These are phyloP conservation scores for Tilapia sparmanii DNA, from an alignment of 2,113 vertebrate genomes.

Conservation along the genomic window DNA sequence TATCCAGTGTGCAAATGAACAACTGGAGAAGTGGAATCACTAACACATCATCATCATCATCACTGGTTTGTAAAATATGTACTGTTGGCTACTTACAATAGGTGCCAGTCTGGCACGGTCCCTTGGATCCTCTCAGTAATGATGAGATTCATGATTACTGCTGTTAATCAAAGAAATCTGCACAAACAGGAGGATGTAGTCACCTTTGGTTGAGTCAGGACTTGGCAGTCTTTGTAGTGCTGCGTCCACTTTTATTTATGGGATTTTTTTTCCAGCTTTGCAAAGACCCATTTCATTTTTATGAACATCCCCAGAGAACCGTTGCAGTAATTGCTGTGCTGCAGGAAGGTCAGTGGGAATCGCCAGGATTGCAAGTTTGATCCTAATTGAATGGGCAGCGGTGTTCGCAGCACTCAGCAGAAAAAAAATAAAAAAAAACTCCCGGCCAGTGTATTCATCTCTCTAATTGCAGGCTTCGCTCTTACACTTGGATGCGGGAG, in stretches of 20 bases:
- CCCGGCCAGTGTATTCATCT: constrained; percentile 33
- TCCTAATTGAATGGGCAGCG: constrained; percentile 43
- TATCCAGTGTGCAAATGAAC: background rate
- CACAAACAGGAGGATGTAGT: background rate
- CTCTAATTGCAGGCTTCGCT: constrained; percentile 33
- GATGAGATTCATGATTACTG: constrained; percentile 8
- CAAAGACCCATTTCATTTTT: constrained; percentile 46
- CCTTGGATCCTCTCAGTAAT: background rate
- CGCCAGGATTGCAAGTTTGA: constrained; percentile 47
- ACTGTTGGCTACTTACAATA: background rate
- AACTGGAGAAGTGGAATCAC: background rate
- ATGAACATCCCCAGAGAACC: constrained; percentile 31
- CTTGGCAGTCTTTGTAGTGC: constrained; percentile 19
- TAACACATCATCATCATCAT: background rate
- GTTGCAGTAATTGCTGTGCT: constrained; percentile 44
- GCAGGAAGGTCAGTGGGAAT: constrained; percentile 49
- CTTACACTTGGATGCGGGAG: background rate
- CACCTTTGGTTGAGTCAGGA: constrained; percentile 16
- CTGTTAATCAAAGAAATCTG: constrained; percentile 2
- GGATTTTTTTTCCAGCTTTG: background rate
- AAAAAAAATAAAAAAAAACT: constrained; percentile 12
- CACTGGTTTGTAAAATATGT: background rate
- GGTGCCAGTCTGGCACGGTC: background rate
- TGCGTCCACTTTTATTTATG: constrained; percentile 20
- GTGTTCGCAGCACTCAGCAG: constrained; percentile 28